Conservation (phyloP, 2,888 invertebrate species). For the Malachius bipustulatus region DNA sequence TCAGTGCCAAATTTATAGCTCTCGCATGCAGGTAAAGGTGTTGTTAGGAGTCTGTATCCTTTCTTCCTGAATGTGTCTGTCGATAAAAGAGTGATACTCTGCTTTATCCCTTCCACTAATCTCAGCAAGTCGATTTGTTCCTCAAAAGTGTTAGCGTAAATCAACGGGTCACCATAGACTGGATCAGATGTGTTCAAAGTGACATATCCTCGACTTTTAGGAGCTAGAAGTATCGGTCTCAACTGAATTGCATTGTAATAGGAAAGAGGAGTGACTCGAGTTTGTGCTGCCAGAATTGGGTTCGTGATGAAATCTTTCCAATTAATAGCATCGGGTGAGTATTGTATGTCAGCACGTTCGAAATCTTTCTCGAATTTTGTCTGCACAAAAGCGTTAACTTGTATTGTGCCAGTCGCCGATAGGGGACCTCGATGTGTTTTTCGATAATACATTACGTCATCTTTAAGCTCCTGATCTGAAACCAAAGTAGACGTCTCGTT, state of each 20-base stretch:
- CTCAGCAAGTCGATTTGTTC: slow-evolving; percentile 50
- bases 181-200: slow-evolving; percentile 58
- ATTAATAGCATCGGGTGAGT: slow-evolving; percentile 48
- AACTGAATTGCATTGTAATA: slow-evolving; percentile 51
- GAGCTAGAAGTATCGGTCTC: slow-evolving; percentile 49
- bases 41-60: slow-evolving; percentile 44
- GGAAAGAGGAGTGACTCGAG: slow-evolving; percentile 42
- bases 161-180: slow-evolving; percentile 54
- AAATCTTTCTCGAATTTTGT: slow-evolving; percentile 40
- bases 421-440: slow-evolving; percentile 41
- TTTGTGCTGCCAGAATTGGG: slow-evolving; percentile 36
- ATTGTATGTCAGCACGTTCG: slow-evolving; percentile 53
- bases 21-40: slow-evolving; percentile 48
- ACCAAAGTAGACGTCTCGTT: slow-evolving; percentile 44
- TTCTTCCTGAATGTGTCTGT: slow-evolving; percentile 46
- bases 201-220: slow-evolving; percentile 51
- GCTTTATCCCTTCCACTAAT: slow-evolving; percentile 49
- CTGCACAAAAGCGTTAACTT: slow-evolving; percentile 48
- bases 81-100: slow-evolving; percentile 45
- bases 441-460: slow-evolving; percentile 39
- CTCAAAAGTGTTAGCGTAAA: slow-evolving; percentile 58
- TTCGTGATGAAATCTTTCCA: slow-evolving; percentile 46
- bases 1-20: slow-evolving; percentile 46
- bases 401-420: slow-evolving; percentile 43
- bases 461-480: slow-evolving; percentile 32